Percentiles rank a stretch among this genome's conserved stretches.
These are phyloP conservation scores for Micrasema longulum DNA, from an alignment of 1,140 invertebrate species.

Conservation along the genomic window DNA sequence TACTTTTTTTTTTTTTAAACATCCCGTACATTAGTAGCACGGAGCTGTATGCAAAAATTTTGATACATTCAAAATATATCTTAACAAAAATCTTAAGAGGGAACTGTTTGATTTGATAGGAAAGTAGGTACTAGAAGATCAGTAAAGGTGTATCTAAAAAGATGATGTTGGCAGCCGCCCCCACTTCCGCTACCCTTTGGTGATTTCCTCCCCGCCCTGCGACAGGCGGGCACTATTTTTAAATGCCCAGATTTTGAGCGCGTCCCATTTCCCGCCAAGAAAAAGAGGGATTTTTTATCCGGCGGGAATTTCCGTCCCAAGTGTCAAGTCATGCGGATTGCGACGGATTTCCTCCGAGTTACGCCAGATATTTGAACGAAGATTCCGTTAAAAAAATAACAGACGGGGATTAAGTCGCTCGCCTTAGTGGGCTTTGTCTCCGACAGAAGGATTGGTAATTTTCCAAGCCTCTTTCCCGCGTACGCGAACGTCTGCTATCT, in stretches of 20 bases:
- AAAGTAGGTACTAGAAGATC: too few species aligned
- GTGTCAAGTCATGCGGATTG: slow-evolving; percentile 54
- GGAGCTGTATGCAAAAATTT: too few species aligned
- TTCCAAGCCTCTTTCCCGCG: slow-evolving; percentile 43
- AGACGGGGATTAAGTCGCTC: slow-evolving; percentile 48
- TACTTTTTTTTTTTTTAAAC: too few species aligned
- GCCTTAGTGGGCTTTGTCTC: slow-evolving; percentile 49
- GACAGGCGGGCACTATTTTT: slow-evolving; percentile 48
- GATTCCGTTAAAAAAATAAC: slow-evolving; percentile 50
- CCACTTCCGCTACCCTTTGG: slow-evolving; percentile 43
- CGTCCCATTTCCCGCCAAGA: slow-evolving; percentile 42
- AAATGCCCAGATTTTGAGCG: slow-evolving; percentile 52
- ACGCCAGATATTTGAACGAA: slow-evolving; percentile 47
- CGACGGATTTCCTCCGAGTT: slow-evolving; percentile 45
- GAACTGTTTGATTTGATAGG: too few species aligned
- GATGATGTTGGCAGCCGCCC: background rate
- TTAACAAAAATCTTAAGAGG: too few species aligned
- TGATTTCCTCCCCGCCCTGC: slow-evolving; percentile 48
- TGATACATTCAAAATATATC: too few species aligned
- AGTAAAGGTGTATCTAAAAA: too few species aligned
- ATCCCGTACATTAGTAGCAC: too few species aligned
- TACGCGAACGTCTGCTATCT: background rate
- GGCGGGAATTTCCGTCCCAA: slow-evolving; percentile 34
- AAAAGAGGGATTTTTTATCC: slow-evolving; percentile 35
- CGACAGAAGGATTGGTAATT: slow-evolving; percentile 51